Conservation (phyloP, 2,797 vertebrate species). For the Cercopithecus diana region DNA sequence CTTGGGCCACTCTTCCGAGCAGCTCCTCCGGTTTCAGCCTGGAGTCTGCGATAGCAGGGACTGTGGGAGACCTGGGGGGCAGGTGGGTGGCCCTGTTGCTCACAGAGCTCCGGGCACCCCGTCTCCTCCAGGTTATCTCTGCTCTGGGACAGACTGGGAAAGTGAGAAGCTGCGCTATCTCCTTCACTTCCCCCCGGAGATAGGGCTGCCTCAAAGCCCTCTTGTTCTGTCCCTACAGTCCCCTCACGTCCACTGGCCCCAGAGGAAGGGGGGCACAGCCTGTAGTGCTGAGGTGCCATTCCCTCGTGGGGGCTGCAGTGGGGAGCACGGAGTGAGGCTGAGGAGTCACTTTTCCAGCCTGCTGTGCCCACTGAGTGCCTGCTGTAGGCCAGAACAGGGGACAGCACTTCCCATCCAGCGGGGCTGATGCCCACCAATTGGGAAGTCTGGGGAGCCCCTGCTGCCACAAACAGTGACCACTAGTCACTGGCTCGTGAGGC, state of each 20-base stretch:
- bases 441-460: no score
- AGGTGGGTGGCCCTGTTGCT: background rate
- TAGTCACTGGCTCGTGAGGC: background rate
- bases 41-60: slow-evolving; percentile 32
- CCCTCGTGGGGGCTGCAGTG: background rate
- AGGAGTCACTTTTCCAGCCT: background rate
- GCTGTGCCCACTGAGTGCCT: background rate
- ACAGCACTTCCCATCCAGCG: background rate
- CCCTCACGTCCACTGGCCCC: background rate
- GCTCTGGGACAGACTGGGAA: slow-evolving; percentile 77
- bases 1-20: slow-evolving; percentile 74
- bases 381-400: background rate
- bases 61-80: slow-evolving; percentile 4
- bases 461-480: background rate
- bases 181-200: slow-evolving; percentile 84
- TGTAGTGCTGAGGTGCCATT: background rate
- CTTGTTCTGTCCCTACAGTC: slow-evolving; percentile 77
- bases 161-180: slow-evolving; percentile 86
- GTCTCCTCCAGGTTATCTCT: slow-evolving; percentile 78
- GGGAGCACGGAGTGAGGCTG: background rate
- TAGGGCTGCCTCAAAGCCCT: slow-evolving; percentile 81
- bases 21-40: slow-evolving; percentile 72
- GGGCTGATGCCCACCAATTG: no score
- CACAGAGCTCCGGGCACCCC: background rate
- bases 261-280: background rate